phyloP scores from a whole-genome alignment of 2,113 vertebrate genomes.

The Tursiops truncatus region DNA sequence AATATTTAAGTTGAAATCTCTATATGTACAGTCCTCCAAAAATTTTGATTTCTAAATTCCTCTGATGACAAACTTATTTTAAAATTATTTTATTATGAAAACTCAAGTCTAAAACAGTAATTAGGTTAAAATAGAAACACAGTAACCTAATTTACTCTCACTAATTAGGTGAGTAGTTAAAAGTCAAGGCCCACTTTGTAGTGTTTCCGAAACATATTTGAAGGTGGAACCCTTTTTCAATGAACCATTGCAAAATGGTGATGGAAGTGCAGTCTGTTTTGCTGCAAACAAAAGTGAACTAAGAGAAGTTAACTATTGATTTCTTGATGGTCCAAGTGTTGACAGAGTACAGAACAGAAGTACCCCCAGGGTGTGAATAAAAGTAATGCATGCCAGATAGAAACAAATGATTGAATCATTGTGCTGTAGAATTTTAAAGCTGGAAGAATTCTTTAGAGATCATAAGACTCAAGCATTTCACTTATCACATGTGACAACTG shows the following conservation, averaged over 20 bases:
- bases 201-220: neutral
- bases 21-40: neutral
- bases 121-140: neutral
- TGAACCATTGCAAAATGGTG: neutral
- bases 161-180: neutral
- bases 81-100: neutral
- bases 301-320: neutral
- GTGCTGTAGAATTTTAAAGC: neutral
- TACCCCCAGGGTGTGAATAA: neutral
- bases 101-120: neutral
- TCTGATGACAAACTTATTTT: neutral
- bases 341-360: neutral
- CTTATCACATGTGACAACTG: slow-evolving; percentile 39
- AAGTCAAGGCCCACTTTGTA: neutral
- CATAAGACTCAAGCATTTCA: neutral
- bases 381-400: neutral
- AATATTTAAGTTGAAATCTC: neutral
- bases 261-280: neutral
- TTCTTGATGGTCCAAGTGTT: neutral
- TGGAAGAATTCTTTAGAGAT: neutral
- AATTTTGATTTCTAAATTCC: neutral
- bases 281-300: neutral
- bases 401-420: neutral
- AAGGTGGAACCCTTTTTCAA: neutral
- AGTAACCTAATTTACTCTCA: neutral